A percentile compares a stretch with the other conserved stretches of the same genome.
These are phyloP conservation scores for Sinosuthora webbiana DNA, from an alignment of 2,113 vertebrate species.

Conservation along the genomic window DNA sequence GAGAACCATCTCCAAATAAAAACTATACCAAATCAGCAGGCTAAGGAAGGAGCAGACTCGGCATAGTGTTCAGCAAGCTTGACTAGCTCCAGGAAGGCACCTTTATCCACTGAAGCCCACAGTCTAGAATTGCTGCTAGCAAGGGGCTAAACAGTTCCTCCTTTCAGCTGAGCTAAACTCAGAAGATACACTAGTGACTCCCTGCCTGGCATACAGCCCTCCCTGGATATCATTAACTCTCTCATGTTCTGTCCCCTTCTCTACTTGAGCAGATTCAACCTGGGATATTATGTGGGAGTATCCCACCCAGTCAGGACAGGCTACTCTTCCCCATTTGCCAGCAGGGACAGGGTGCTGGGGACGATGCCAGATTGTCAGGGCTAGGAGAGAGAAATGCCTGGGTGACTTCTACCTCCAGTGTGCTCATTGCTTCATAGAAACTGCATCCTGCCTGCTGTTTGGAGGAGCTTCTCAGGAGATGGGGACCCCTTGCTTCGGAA, in stretches of 20 bases:
- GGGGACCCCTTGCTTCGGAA: neutral
- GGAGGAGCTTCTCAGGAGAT: neutral
- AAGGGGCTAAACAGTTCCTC: neutral
- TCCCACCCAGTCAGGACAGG: neutral
- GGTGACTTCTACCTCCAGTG: fast-evolving
- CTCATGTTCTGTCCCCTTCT: neutral
- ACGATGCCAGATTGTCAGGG: neutral
- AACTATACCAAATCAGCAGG: neutral
- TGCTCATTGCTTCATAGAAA: neutral
- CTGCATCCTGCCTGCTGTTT: neutral
- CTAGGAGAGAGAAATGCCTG: neutral
- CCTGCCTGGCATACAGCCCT: neutral
- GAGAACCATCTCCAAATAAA: neutral
- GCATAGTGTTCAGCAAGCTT: neutral
- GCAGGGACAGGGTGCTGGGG: neutral
- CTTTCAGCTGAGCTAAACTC: neutral
- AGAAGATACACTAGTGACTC: neutral
- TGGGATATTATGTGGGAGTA: neutral
- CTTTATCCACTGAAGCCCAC: neutral
- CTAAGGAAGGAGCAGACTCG: neutral
- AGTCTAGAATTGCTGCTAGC: neutral
- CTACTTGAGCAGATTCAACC: neutral
- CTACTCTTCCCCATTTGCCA: neutral
- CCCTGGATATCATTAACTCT: neutral
- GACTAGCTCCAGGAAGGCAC: neutral